A percentile compares a stretch with the other conserved stretches of the same genome.
These are phyloP conservation scores for Phalangium opilio DNA, from an alignment of 2,888 invertebrate species.

Conservation along the genomic window DNA sequence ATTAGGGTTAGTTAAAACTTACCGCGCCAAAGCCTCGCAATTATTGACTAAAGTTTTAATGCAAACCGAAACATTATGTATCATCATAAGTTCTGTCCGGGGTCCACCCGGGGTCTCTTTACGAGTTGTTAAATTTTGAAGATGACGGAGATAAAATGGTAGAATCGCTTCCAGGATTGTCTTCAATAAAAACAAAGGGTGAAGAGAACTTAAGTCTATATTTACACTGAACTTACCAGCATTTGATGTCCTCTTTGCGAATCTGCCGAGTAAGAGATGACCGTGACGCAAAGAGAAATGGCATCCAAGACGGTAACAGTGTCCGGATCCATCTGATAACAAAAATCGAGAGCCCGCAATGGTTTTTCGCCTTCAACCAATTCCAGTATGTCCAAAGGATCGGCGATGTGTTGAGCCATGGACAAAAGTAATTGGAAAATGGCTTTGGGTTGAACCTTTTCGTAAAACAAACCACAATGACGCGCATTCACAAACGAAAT, in stretches of 20 bases:
- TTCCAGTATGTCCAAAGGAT: slow-evolving; percentile 74
- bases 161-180: slow-evolving; percentile 89
- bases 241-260: slow-evolving; percentile 48
- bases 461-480: too few relatives aligned
- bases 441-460: slow-evolving; percentile 72
- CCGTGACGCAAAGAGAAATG: slow-evolving; percentile 97
- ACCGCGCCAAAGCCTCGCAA: slow-evolving; percentile 91
- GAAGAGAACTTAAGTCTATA: background rate
- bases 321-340: slow-evolving; percentile 95
- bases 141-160: slow-evolving; percentile 86
- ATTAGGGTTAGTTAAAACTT: slow-evolving; percentile 18
- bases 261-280: slow-evolving; percentile 94
- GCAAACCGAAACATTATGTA: slow-evolving; percentile 81
- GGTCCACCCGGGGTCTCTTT: slow-evolving; percentile 52
- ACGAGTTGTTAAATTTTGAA: slow-evolving; percentile 73
- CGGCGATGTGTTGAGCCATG: slow-evolving; percentile 83
- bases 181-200: slow-evolving; percentile 38
- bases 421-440: slow-evolving; percentile 60
- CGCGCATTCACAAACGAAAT: background rate
- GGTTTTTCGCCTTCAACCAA: slow-evolving; percentile 42
- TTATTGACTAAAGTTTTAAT: slow-evolving; percentile 90
- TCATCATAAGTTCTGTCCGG: slow-evolving; percentile 81
- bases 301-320: slow-evolving; percentile 93
- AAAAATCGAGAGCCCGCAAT: slow-evolving; percentile 89
- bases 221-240: slow-evolving; percentile 40